Evolutionary conservation across 2,888 invertebrate species (phyloP).

Genomic region (Agriopis marginaria): DNA sequence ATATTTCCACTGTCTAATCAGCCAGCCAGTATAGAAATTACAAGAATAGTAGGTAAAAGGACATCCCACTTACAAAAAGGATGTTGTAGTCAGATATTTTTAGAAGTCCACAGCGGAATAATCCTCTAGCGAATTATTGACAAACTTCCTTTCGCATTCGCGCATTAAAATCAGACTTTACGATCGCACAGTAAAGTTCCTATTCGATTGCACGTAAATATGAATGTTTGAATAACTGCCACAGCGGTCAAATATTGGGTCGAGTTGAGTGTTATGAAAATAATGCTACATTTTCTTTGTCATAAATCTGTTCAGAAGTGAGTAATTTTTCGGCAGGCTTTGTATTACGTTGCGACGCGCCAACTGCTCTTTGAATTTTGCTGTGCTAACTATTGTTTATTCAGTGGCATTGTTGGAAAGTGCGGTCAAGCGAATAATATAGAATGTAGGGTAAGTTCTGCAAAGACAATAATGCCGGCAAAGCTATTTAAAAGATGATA

Average conservation of each 20-base stretch:
- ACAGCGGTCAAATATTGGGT: slow-evolving; percentile 37
- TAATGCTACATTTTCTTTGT: slow-evolving; percentile 37
- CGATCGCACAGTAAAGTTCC: slow-evolving; percentile 9
- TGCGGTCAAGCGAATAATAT: neutral
- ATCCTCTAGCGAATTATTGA: slow-evolving; percentile 35
- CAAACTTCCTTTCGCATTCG: slow-evolving; percentile 38
- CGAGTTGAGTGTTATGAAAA: slow-evolving; percentile 39
- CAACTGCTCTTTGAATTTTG: neutral
- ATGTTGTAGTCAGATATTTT: slow-evolving; percentile 33
- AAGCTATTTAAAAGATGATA: neutral
- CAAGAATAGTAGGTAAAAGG: slow-evolving; percentile 17
- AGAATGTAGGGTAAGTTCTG: neutral
- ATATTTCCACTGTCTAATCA: too few relatives aligned
- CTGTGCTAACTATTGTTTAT: neutral
- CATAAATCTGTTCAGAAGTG: slow-evolving; percentile 1
- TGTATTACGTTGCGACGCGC: neutral
- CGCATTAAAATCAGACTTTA: slow-evolving; percentile 27
- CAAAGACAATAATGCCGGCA: neutral
- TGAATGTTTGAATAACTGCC: slow-evolving; percentile 34
- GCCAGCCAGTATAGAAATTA: neutral
- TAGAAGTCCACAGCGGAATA: slow-evolving; percentile 35
- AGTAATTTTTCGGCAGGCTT: neutral
- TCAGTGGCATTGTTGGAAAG: neutral
- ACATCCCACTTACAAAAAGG: slow-evolving; percentile 32
- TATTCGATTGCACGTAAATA: slow-evolving; percentile 26